Evolutionary conservation across 2,888 invertebrate species (phyloP).

Genomic region (Hemistola chrysoprasaria): DNA sequence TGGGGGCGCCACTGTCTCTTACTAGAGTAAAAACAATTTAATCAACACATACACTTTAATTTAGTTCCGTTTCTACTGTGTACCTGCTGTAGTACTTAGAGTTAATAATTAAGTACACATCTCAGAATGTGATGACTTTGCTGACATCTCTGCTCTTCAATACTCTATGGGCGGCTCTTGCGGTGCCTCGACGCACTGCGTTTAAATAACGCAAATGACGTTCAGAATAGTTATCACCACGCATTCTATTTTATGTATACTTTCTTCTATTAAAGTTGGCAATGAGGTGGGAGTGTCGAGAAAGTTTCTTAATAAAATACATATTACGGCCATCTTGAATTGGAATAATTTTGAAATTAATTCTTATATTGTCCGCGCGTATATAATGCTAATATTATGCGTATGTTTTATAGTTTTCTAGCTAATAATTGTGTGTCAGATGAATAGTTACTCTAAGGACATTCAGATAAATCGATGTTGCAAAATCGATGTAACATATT

Average conservation of each 20-base stretch:
- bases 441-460: constrained; percentile 20
- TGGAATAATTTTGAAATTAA: constrained; percentile 24
- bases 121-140: too few relatives aligned
- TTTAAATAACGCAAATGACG: constrained; percentile 33
- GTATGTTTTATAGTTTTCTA: constrained; percentile 22
- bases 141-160: too few relatives aligned
- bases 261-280: constrained; percentile 47
- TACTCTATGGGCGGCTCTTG: constrained; percentile 16
- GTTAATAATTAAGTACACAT: too few relatives aligned
- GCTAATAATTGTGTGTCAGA: constrained; percentile 16
- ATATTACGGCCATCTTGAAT: constrained; percentile 33
- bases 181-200: constrained; percentile 27
- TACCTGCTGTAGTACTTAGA: too few relatives aligned
- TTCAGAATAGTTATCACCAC: constrained; percentile 43
- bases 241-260: constrained; percentile 41
- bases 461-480: constrained; percentile 17
- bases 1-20: too few relatives aligned
- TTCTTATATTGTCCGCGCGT: constrained; percentile 20
- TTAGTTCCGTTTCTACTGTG: too few relatives aligned
- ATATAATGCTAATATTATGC: constrained; percentile 22
- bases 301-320: constrained; percentile 40
- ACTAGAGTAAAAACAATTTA: too few relatives aligned
- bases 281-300: constrained; percentile 40
- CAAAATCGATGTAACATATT: constrained; percentile 3
- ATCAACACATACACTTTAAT: too few relatives aligned